A percentile compares a stretch with the other conserved stretches of the same genome.
Conservation (phyloP, 2,888 invertebrate species). For the Aphrophora alni region DNA sequence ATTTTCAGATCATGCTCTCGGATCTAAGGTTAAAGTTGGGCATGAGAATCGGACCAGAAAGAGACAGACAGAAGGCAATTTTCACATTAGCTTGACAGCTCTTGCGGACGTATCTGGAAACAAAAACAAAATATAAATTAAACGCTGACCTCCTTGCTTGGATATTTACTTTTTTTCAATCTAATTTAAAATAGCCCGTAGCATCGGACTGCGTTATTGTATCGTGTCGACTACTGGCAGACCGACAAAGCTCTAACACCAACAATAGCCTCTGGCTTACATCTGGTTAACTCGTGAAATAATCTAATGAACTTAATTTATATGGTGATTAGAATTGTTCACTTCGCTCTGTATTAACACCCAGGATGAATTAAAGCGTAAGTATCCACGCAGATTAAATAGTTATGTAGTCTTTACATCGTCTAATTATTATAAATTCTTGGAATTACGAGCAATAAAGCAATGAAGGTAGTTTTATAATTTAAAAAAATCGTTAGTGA, state of each 20-base stretch:
- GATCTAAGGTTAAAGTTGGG: too few relatives aligned
- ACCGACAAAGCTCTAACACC: neutral
- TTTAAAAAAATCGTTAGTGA: too few relatives aligned
- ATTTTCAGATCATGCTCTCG: too few relatives aligned
- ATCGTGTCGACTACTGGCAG: neutral
- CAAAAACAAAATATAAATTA: neutral
- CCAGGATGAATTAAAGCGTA: neutral
- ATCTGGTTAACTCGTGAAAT: conserved; percentile 2
- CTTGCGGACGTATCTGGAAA: neutral
- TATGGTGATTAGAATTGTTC: conserved; percentile 1
- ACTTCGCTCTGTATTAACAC: neutral
- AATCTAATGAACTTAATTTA: conserved; percentile 9
- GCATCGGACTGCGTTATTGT: neutral
- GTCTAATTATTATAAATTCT: neutral
- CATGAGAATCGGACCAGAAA: neutral
- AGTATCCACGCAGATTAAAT: neutral
- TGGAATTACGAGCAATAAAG: too few relatives aligned
- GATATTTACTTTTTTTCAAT: neutral
- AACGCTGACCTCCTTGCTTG: neutral
- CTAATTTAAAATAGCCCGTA: neutral
- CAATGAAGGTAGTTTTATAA: too few relatives aligned
- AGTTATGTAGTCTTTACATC: neutral
- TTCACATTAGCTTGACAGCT: neutral
- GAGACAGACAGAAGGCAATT: neutral
- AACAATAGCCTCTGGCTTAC: neutral